Evolutionary conservation across 2,888 invertebrate genomes (phyloP), one percentile per base, ranked within the genome.

Genomic region (Lymantria dispar): DNA sequence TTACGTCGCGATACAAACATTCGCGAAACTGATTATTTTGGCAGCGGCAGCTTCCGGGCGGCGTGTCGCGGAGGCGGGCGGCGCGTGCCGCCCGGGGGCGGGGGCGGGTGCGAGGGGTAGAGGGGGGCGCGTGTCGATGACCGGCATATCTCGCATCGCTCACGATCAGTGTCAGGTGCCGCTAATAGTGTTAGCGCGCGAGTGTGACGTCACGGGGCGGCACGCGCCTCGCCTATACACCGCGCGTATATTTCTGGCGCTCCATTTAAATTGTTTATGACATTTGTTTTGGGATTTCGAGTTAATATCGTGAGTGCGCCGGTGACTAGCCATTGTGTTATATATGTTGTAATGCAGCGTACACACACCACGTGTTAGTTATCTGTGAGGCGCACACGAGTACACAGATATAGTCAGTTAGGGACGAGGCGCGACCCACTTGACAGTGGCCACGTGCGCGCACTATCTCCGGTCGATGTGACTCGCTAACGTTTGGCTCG

Each of bases 1-100:
- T 56, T 48, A 56, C 52, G 56, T 56, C 37, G 53, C 44, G 54
- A 52, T 58, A 50, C 56, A 50, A 64, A 60, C 49, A 62, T 62
- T 72, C 56, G 69, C 69, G 46, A 68, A 68, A 66, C 47, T 62
- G 45, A 62, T 68, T n/a, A 66, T 59, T 58, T 49, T 73, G 76
- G 75, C 71, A 70, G 56, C 58, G 47, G n/a, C 14, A 46, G 57
- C 70, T 78, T 76, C 79, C 78, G 78, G 76, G 64, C 64, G 62
- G 46, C 43, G 50, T 45, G 43, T 51, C 43, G 59, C 42, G 54
- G 39, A 48, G 44, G 45, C 42, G 46, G 48, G 52, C 29, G 56
- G 53, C 45, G 60, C 58, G 56, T 56, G 60, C 55, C 61, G 44
- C 55, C 51, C 43, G 33, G 52, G 50, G 70, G 48, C 65, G 52